Evolutionary conservation across 2,797 vertebrate species (phyloP).

Genomic region (Syngnathus rostellatus): DNA sequence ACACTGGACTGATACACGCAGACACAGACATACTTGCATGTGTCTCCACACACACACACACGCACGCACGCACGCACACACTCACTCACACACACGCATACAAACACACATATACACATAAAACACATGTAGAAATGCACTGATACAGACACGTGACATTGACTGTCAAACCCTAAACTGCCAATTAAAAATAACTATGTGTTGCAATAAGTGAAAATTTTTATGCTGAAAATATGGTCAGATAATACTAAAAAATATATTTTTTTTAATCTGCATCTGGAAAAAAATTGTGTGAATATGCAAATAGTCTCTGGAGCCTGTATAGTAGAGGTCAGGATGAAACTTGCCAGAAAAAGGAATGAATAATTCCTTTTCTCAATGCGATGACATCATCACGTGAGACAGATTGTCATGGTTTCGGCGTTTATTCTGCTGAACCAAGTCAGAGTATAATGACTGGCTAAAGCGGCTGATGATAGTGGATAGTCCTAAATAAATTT

Average conservation of each 20-base stretch:
- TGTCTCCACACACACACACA: conserved; percentile 15
- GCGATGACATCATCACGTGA: not conserved
- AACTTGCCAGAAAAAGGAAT: not conserved
- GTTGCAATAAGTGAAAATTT: conserved; percentile 6
- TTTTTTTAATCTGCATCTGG: conserved; percentile 19
- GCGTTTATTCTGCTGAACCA: conserved; percentile 28
- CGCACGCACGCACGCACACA: conserved; percentile 36
- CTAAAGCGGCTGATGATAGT: not conserved
- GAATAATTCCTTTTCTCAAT: conserved; percentile 9
- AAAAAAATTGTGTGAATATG: not conserved
- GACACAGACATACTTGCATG: conserved; percentile 30
- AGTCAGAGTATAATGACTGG: too few species aligned
- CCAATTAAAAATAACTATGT: conserved; percentile 13
- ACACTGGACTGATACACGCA: conserved; percentile 32
- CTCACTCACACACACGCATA: conserved; percentile 61
- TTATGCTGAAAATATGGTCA: not conserved
- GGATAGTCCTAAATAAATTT: conserved; percentile 38
- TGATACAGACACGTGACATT: conserved; percentile 61
- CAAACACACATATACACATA: conserved; percentile 52
- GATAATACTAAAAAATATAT: not conserved
- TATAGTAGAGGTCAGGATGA: not conserved
- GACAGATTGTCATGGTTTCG: conserved; percentile 25
- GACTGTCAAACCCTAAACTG: conserved; percentile 46
- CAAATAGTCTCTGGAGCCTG: not conserved
- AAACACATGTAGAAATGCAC: conserved; percentile 71